A percentile compares a stretch with the other conserved stretches of the same genome.
phyloP scores from a whole-genome alignment of 1,140 invertebrate species.

The Papilio polytes region DNA sequence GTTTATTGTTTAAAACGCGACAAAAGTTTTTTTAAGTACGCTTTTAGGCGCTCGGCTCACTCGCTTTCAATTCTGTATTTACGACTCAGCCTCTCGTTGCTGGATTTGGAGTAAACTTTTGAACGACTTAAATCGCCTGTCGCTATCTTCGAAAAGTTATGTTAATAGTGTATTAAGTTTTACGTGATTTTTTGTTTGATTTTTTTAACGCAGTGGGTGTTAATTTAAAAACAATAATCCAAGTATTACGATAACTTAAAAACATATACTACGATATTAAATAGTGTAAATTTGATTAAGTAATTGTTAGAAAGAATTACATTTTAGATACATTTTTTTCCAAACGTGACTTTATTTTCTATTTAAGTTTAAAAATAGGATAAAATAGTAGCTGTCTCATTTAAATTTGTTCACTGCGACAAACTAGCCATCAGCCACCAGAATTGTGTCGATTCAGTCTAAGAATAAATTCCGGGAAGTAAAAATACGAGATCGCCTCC shows the following conservation, averaged over 20 bases:
- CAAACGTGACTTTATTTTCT: neutral
- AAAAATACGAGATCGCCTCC: constrained; percentile 57
- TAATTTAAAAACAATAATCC: neutral
- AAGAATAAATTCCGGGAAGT: constrained; percentile 59
- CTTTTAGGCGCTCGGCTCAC: constrained; percentile 58
- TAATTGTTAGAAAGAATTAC: no score
- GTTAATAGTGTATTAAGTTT: neutral
- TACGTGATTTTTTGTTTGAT: neutral
- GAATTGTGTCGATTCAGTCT: constrained; percentile 58
- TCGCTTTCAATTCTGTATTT: constrained; percentile 63
- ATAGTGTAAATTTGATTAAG: no score
- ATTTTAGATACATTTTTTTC: no score
- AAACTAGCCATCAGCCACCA: constrained; percentile 43
- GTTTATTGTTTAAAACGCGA: constrained; percentile 70
- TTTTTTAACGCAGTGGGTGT: neutral
- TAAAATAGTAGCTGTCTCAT: neutral
- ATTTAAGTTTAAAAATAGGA: neutral
- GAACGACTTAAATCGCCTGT: constrained; percentile 25
- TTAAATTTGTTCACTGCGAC: neutral
- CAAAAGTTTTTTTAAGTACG: constrained; percentile 66
- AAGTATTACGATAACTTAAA: neutral
- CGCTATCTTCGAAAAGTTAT: neutral
- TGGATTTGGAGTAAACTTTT: constrained; percentile 31
- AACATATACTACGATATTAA: no score
- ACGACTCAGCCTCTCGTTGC: constrained; percentile 41